phyloP scores from a whole-genome alignment of 2,797 vertebrate species.

The Arnoldichthys spilopterus region DNA sequence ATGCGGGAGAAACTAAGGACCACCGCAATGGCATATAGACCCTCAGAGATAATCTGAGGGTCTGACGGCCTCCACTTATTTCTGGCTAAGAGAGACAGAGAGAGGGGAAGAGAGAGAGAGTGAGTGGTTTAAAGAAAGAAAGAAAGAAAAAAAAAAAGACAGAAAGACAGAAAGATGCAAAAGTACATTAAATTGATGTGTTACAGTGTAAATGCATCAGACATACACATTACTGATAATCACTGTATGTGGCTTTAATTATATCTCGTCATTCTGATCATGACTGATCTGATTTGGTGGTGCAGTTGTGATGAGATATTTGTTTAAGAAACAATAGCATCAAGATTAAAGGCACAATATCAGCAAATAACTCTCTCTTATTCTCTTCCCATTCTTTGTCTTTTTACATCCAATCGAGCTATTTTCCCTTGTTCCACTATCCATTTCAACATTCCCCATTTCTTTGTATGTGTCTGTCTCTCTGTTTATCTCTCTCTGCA shows the following conservation, averaged over 20 bases:
- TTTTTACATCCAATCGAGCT: neutral
- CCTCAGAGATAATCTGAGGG: slow-evolving; percentile 97
- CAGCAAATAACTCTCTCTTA: neutral
- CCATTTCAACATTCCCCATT: too few relatives aligned
- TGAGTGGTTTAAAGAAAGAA: too few relatives aligned
- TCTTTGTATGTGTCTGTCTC: neutral
- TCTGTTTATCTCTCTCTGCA: too few relatives aligned
- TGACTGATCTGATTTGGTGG: neutral
- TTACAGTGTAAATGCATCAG: neutral
- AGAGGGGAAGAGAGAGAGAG: neutral
- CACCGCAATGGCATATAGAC: slow-evolving; percentile 93
- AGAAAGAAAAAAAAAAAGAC: neutral
- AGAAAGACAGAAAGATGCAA: neutral
- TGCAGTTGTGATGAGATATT: slow-evolving; percentile 4
- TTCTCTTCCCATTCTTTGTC: neutral
- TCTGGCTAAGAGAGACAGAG: slow-evolving; percentile 82
- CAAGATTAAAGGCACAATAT: slow-evolving; percentile 13
- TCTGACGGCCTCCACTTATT: slow-evolving; percentile 97
- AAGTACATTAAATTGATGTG: neutral
- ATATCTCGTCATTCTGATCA: neutral
- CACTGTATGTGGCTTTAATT: neutral
- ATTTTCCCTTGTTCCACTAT: neutral
- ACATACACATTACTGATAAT: neutral
- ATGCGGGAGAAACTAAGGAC: slow-evolving; percentile 97
- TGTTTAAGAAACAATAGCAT: slow-evolving; percentile 1